Conservation (phyloP, 2,797 vertebrate species). For the Sebastes reedi region DNA sequence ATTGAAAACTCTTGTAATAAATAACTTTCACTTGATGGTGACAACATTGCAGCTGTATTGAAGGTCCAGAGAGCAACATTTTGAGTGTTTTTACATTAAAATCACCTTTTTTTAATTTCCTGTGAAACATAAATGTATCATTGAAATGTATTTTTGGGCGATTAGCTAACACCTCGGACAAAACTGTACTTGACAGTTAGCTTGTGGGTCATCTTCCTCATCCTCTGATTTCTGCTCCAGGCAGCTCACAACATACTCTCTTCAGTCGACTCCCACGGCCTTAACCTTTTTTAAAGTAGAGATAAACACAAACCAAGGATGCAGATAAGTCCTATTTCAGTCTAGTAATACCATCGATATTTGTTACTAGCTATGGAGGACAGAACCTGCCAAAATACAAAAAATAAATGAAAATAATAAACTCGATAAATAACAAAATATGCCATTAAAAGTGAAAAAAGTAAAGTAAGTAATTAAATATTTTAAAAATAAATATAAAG, state of each 20-base stretch:
- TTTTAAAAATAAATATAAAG: too few relatives aligned
- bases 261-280: too few relatives aligned
- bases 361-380: not conserved
- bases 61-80: not conserved
- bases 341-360: not conserved
- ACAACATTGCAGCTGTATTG: not conserved
- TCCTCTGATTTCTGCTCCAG: too few relatives aligned
- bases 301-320: too few relatives aligned
- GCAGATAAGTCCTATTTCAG: not conserved
- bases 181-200: not conserved
- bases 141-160: not conserved
- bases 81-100: not conserved
- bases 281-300: too few relatives aligned
- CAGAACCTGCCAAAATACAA: not conserved
- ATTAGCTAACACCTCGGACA: not conserved
- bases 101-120: not conserved
- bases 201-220: not conserved
- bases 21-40: not conserved
- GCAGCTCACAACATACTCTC: too few relatives aligned
- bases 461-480: too few relatives aligned
- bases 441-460: too few relatives aligned
- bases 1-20: not conserved
- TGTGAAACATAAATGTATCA: not conserved
- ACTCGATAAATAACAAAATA: too few relatives aligned
- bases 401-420: too few relatives aligned